Base-by-base conservation (phyloP, 1,140 invertebrate species). In the Heliconius eleuchia region DNA sequence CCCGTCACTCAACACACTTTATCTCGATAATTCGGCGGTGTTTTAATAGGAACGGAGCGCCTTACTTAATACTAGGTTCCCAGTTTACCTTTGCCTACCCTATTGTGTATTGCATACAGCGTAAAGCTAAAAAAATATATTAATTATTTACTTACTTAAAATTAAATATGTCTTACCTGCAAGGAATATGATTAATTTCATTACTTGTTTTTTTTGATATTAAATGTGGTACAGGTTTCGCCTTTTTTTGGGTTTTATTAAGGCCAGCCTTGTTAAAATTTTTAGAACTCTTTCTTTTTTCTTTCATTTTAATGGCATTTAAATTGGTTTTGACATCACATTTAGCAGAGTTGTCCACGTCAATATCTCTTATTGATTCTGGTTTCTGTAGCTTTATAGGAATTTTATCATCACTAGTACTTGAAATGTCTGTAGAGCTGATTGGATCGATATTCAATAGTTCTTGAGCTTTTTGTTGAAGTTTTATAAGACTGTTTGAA, bases 401-500 rank as follows among this genome's bases (percentile, higher is more conserved):
- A 57, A 74, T 42, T 71, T 83, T 88, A 74, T 87, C 85, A 23
- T 87, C 84, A 77, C 78, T 80, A 39, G 79, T 52, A 72, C 75
- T 86, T 76, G 91, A 90, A 57, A 71, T 76, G 71, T 94, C 92
- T 70, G 89, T 89, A 74, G 88, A 87, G 75, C 85, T 88, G n/a
- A 80, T 82, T 9, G 89, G 87, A 72, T 85, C 84, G 39, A 90
- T 87, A 84, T 88, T 90, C 8, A 94, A 83, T 37, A 94, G 84
- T 83, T 92, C 92, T 82, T 94, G 89, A 8, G 92, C 92, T 80
- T 91, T 92, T 74, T 86, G 84, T 76, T 94, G 92, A 34, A 94
- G 85, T 71, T 86, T 89, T 85, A 90, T 86, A 4, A 94, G 83
- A 11, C 86, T 88, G 42, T 89, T 82, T 27, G 79, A 79, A 70